These are phyloP conservation scores for Dendroctonus ponderosae DNA, from an alignment of 1,140 invertebrate species.

Conservation along the genomic window DNA sequence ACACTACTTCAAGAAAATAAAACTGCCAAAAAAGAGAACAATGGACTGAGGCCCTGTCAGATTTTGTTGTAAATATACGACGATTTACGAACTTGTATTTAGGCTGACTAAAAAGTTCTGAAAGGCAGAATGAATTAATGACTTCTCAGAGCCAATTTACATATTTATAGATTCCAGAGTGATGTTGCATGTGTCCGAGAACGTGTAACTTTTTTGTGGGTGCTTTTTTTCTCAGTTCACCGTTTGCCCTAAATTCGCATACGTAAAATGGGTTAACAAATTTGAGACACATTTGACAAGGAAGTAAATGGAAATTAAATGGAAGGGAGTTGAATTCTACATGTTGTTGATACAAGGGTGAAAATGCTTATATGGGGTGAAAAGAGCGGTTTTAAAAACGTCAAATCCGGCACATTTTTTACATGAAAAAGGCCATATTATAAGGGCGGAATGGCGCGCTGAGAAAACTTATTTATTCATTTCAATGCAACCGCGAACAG, in stretches of 20 bases:
- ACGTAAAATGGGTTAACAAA: constrained; percentile 9
- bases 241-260: neutral
- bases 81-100: constrained; percentile 32
- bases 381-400: constrained; percentile 26
- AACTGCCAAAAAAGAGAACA: constrained; percentile 26
- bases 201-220: constrained; percentile 6
- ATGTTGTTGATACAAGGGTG: constrained; percentile 22
- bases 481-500: constrained; percentile 24
- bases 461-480: constrained; percentile 33
- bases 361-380: constrained; percentile 27
- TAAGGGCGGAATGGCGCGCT: constrained; percentile 17
- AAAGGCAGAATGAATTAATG: constrained; percentile 32
- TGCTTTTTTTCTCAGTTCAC: neutral
- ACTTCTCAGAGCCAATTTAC: constrained; percentile 29
- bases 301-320: constrained; percentile 10
- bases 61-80: constrained; percentile 26
- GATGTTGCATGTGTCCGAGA: constrained; percentile 13
- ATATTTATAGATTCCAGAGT: constrained; percentile 25
- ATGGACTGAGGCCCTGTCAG: constrained; percentile 21
- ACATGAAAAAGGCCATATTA: constrained; percentile 23
- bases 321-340: constrained; percentile 12
- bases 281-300: constrained; percentile 4
- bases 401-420: constrained; percentile 25
- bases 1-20: constrained; percentile 19
- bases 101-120: constrained; percentile 23